Base-by-base conservation (phyloP, 2,113 vertebrate genomes). In the Apistogramma diplotaenia region DNA sequence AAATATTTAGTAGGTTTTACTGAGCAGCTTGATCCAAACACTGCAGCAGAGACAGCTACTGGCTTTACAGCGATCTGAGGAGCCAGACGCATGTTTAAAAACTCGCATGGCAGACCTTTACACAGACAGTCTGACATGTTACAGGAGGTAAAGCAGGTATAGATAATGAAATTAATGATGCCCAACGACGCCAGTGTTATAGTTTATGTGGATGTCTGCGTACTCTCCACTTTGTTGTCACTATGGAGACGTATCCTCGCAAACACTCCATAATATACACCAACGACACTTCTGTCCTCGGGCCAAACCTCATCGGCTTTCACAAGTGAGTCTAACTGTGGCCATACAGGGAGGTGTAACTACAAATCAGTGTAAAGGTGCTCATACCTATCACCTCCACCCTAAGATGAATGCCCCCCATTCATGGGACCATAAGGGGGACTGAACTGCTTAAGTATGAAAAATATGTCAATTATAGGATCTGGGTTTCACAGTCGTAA, bases 1-100 rank as follows among this genome's bases (percentile, higher is more conserved):
- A 85, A 81, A 81, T 78, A 83, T 81, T 87, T 72, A 62, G 46
- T 12, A 40, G 67, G 37, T 57, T 85, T 62, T 40, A 65, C 40
- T 56, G 37, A 79, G 76, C 62, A 62, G 46, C 23, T 33, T 54
- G 72, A 60, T 60, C 18, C 40, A 67, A 56, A 67, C 25, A 51
- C 21, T 13, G 19, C 27, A 35, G 43, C 29, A 79, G 58, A 82
- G n/a, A 65, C 27, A 54, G 46, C 35, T 19, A 25, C 16, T 56
- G 18, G 15, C 15, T 58, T 76, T 55, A 71, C 29, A 57, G 57
- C 33, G 31, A 51, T 23, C 51, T 73, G 62, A 49, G 35, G 62
- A 54, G 15, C 10, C 60, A 53, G 40, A 71, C 21, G 74, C 5
- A 19, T 54, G 9, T 35, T 71, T 53, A n/a, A 53, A 56, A 29